These are phyloP conservation scores for Origma solitaria DNA, from an alignment of 2,113 vertebrate species.

Conservation along the genomic window DNA sequence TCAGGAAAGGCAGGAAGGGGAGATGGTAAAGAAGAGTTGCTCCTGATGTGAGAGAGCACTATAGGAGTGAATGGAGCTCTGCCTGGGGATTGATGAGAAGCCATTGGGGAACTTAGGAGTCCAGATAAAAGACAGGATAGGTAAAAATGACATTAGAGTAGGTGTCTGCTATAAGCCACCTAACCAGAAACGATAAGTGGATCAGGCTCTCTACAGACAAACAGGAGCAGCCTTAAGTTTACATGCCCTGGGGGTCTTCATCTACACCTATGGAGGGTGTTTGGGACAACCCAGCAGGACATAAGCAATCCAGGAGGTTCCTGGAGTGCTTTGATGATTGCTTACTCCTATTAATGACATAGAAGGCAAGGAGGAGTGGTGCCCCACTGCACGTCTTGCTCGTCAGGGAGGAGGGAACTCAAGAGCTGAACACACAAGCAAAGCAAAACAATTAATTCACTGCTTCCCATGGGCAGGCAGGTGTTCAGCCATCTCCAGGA, in stretches of 20 bases:
- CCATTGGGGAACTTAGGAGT: not conserved
- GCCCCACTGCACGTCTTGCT: not conserved
- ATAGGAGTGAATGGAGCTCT: not conserved
- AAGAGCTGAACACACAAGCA: not conserved
- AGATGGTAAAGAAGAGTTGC: not conserved
- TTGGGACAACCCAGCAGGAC: not conserved
- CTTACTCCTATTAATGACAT: not conserved
- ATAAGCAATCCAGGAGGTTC: not conserved
- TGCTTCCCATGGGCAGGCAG: not conserved
- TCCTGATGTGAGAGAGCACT: not conserved
- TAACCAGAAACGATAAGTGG: not conserved
- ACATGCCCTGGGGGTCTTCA: not conserved
- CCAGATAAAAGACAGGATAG: not conserved
- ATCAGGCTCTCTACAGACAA: not conserved
- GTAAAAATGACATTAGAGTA: not conserved
- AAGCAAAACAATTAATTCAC: not conserved
- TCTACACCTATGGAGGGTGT: not conserved
- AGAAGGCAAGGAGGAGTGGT: not conserved
- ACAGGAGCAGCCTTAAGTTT: not conserved
- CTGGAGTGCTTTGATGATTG: not conserved
- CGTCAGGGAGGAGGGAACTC: not conserved
- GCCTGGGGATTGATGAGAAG: not conserved
- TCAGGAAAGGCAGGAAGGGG: too few species aligned
- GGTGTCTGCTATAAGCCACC: not conserved
- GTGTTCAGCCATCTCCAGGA: not conserved